Percentiles rank a stretch among this genome's conserved stretches.
These are phyloP conservation scores for Orthosia gothica DNA, from an alignment of 2,888 invertebrate species.

Conservation along the genomic window DNA sequence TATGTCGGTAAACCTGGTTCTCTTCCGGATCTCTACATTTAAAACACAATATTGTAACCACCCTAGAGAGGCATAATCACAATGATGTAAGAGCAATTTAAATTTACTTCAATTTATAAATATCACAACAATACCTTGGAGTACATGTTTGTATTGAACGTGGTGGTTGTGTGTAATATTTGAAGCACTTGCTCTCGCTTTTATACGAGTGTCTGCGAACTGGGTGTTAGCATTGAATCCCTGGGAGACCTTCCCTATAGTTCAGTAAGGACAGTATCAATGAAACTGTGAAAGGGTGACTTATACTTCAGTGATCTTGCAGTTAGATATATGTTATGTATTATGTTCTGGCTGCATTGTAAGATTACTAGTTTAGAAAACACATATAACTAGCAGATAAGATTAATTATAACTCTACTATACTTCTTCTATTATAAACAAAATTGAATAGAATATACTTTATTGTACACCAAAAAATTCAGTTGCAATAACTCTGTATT, in stretches of 20 bases:
- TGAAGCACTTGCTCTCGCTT: constrained; percentile 81
- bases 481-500: too few relatives aligned
- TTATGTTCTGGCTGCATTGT: background rate
- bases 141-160: constrained; percentile 85
- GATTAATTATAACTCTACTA: too few relatives aligned
- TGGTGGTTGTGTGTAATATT: constrained; percentile 80
- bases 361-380: too few relatives aligned
- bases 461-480: too few relatives aligned
- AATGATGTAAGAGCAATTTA: too few relatives aligned
- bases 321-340: background rate
- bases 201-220: constrained; percentile 81
- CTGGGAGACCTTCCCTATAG: constrained; percentile 22
- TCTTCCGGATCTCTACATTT: too few relatives aligned
- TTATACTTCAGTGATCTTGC: background rate
- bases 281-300: constrained; percentile 10
- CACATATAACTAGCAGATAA: too few relatives aligned
- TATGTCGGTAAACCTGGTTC: too few relatives aligned
- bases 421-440: too few relatives aligned
- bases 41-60: too few relatives aligned
- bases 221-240: constrained; percentile 78
- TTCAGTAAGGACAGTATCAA: constrained; percentile 13
- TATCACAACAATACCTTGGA: constrained; percentile 80
- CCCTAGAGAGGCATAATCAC: background rate
- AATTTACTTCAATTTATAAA: constrained; percentile 13
- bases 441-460: too few relatives aligned